Conservation (phyloP, 1,140 invertebrate species). For the Neelides sp. region DNA sequence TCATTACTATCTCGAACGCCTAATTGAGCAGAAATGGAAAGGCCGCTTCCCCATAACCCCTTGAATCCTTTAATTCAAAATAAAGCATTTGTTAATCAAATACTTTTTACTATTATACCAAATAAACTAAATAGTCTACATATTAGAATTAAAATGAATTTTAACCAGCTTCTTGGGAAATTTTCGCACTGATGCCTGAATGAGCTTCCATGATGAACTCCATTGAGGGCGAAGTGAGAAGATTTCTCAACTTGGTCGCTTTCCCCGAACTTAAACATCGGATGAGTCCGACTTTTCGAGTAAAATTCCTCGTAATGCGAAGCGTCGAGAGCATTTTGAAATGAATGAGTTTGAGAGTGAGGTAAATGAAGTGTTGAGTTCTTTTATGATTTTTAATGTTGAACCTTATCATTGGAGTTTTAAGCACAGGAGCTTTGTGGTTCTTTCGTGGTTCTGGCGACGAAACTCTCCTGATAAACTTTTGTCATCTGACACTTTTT, state of each 20-base stretch:
- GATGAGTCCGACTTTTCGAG: too few species aligned
- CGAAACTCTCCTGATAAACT: too few species aligned
- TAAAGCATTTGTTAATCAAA: neutral
- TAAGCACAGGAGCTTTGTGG: too few species aligned
- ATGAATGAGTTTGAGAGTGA: too few species aligned
- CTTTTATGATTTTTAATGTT: too few species aligned
- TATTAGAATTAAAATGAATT: neutral
- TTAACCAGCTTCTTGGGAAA: constrained; percentile 40
- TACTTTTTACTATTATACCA: neutral
- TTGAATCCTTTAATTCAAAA: constrained; percentile 35
- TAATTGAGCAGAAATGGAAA: constrained; percentile 39
- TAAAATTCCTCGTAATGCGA: too few species aligned
- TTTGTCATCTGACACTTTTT: too few species aligned
- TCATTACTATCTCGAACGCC: constrained; percentile 41
- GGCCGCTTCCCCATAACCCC: constrained; percentile 41
- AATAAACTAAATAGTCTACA: neutral
- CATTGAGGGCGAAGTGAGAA: constrained; percentile 36
- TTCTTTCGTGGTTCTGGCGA: too few species aligned
- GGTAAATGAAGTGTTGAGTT: too few species aligned
- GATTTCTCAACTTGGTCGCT: constrained; percentile 37
- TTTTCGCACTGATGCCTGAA: constrained; percentile 39
- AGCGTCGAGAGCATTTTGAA: too few species aligned
- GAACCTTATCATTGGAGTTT: too few species aligned
- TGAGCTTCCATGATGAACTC: constrained; percentile 43
- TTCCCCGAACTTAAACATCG: too few species aligned